A percentile compares a stretch with the other conserved stretches of the same genome.
Evolutionary conservation across 2,113 vertebrate species (phyloP).

Genomic region (Psilopsiagon aurifrons): DNA sequence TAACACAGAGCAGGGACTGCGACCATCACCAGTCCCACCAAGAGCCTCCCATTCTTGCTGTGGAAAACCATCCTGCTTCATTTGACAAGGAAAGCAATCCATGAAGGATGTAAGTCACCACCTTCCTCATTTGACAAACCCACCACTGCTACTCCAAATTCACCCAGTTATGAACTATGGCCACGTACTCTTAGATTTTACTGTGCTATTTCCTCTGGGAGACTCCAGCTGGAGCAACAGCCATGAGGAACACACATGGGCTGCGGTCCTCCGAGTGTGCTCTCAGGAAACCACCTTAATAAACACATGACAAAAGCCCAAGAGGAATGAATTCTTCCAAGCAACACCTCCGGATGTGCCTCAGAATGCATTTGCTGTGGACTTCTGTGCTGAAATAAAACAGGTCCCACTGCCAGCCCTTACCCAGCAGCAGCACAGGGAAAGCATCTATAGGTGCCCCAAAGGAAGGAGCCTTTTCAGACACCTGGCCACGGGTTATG

Average conservation of each 20-base stretch:
- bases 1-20: background rate
- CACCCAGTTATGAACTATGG: background rate
- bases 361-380: background rate
- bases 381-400: background rate
- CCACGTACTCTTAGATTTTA: background rate
- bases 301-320: background rate
- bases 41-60: background rate
- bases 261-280: rapidly evolving
- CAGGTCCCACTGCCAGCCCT: background rate
- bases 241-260: background rate
- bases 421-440: background rate
- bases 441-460: background rate
- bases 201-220: rapidly evolving
- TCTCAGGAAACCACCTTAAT: background rate
- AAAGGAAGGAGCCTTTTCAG: background rate
- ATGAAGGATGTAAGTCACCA: background rate
- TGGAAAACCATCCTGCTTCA: background rate
- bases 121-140: background rate
- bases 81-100: background rate
- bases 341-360: background rate
- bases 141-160: background rate
- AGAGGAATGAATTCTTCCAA: background rate
- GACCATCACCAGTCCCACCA: background rate
- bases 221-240: background rate
- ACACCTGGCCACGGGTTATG: background rate